Base-by-base conservation (phyloP, 2,797 vertebrate genomes). In the Acomys russatus region DNA sequence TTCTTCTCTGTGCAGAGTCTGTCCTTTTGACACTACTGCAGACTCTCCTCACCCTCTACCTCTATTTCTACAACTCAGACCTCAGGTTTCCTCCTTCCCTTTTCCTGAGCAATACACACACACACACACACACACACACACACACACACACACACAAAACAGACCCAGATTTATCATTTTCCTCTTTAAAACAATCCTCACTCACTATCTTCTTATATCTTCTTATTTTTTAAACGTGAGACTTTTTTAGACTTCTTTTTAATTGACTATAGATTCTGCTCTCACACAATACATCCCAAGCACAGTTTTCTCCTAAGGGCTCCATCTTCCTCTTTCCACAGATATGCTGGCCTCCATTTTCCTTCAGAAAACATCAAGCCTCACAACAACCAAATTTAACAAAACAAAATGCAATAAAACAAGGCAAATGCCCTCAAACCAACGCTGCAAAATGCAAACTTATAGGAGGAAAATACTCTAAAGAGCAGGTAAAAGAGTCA, bases 1-100 rank as follows among this genome's bases (percentile, higher is more conserved):
- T 35, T 11, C 79, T 0, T 64, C 44, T 74, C 59, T 9, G 0
- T 7, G 5, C 20, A 79, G 74, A 7, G 8, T 23, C 8, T 20
- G 5, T 3, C 18, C 4, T 38, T 25, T 12, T 1, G 0, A 33
- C 8, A 56, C 14, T 49, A 3, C 0, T 22, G 2, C 8, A 64
- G 44, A 51, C 11, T 6, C 14, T 86, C 11, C 9, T 15, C 38
- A 49, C 15, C 51, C 77, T 76, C 9, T 1, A 10, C 30, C 5
- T 49, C 70, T 51, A 9, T 44, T 8, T 30, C 4, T 49, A 1
- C 3, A 49, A 6, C 15, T 12, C 51, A 28, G 0, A 71, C 7
- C 1, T 20, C 51, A 44, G 4, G 14, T 49, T 12, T 64, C 6
- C 33, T 89, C 5, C 33, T 22, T 22, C 20, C 33, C 14, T 35